Percentiles rank a stretch among this genome's conserved stretches.
Evolutionary conservation across 2,113 vertebrate genomes (phyloP).

Genomic region (Cynopterus brachyotis): DNA sequence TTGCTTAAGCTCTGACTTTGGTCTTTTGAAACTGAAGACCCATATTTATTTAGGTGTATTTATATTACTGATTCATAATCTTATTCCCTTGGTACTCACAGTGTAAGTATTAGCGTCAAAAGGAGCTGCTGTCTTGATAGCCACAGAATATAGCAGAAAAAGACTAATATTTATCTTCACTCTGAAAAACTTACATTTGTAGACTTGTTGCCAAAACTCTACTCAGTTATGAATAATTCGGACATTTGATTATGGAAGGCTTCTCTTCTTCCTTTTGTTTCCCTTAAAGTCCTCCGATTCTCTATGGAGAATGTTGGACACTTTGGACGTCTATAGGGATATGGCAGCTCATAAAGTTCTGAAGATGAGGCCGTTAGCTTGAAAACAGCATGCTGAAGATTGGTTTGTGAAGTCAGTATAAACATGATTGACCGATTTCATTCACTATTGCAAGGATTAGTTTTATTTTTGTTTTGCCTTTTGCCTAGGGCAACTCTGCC

Average conservation of each 20-base stretch:
- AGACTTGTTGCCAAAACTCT: background rate
- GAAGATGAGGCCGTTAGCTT: slow-evolving; percentile 44
- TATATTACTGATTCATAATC: background rate
- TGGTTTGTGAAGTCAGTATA: slow-evolving; percentile 41
- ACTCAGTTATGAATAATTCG: slow-evolving; percentile 23
- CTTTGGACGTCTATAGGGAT: background rate
- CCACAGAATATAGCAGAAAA: slow-evolving; percentile 24
- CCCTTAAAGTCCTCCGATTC: background rate
- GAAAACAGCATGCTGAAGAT: slow-evolving; percentile 43
- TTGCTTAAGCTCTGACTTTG: background rate
- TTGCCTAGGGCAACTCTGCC: slow-evolving; percentile 58
- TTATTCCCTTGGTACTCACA: background rate
- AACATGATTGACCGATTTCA: slow-evolving; percentile 42
- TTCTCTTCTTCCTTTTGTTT: slow-evolving; percentile 4
- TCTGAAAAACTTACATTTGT: background rate
- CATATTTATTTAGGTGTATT: background rate
- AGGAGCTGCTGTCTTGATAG: background rate
- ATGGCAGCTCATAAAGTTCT: slow-evolving; percentile 28
- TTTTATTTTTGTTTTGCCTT: slow-evolving; percentile 65
- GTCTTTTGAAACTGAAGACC: background rate
- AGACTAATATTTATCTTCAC: background rate
- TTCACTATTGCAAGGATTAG: slow-evolving; percentile 58
- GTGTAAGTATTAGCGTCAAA: slow-evolving; percentile 35
- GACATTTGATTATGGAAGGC: background rate
- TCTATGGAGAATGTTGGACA: slow-evolving; percentile 1